Base-by-base conservation (phyloP, 2,888 invertebrate genomes). In the Sarcophaga variegata region DNA sequence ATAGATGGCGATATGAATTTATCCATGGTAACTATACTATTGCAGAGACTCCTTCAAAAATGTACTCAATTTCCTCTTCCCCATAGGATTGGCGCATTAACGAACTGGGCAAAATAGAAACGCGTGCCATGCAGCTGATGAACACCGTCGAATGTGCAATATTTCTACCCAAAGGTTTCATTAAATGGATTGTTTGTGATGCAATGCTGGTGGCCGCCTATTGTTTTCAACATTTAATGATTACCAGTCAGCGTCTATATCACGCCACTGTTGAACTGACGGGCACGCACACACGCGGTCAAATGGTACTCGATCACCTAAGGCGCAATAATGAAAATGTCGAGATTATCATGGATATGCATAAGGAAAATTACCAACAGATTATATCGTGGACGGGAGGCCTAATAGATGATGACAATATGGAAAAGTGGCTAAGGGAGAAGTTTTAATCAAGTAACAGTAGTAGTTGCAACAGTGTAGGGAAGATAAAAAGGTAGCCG, bases 301-400 rank as follows among this genome's bases (percentile, higher is more conserved):
- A 95, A 92, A 94, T 95, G 90, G 94, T 95, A 0, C 92, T 95
- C n/a, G 95, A 95, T 91, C 94, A 94, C 90, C 84, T 89, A 17
- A 86, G 88, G 2, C 85, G 81, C 14, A 89, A 89, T 78, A 59
- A 81, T 14, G 86, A 79, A 66, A 90, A 91, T 88, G 83, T 78
- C 8, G 76, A 63, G 3, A 62, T 91, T 47, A 89, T 91, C 69
- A 79, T 89, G 37, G 87, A 88, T n/a, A 81, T 91, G 1, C 83
- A 89, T 54, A 87, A 78, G 1, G 83, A 86, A 0, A 79, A 88
- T 67, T 91, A 89, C 59, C 87, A 89, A 25, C 85, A 88, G 47
- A 89, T 91, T 22, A 89, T 91, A 47, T 81, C 89, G 8, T 91
- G 90, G 89, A 85, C 91, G 11, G 91, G 89, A 63, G 90, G 89